phyloP scores from a whole-genome alignment of 2,113 vertebrate species.

The Oryctolagus cuniculus region mOryCun1.1 NC_091432.1:26068501-26069000 shows the following conservation, averaged over 20 bases:
- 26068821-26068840: not conserved
- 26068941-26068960: not conserved
- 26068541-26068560: constrained; percentile 14
- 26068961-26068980: not conserved
- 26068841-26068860: not conserved
- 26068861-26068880: not conserved
- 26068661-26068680: not conserved
- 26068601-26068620: not conserved
- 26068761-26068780: not conserved
- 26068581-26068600: constrained; percentile 47
- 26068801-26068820: not conserved
- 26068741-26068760: not conserved
- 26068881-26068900: not conserved
- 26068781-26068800: not conserved
- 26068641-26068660: not conserved
- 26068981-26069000: not conserved
- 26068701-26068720: not conserved
- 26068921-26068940: not conserved
- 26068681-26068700: not conserved
- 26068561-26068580: constrained; percentile 32
- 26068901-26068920: not conserved
- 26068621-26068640: not conserved
- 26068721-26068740: not conserved
- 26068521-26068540: not conserved
- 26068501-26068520: not conserved